Evolutionary conservation across 1,140 invertebrate species (phyloP).

Genomic region (Zaprionus taronus): DNA sequence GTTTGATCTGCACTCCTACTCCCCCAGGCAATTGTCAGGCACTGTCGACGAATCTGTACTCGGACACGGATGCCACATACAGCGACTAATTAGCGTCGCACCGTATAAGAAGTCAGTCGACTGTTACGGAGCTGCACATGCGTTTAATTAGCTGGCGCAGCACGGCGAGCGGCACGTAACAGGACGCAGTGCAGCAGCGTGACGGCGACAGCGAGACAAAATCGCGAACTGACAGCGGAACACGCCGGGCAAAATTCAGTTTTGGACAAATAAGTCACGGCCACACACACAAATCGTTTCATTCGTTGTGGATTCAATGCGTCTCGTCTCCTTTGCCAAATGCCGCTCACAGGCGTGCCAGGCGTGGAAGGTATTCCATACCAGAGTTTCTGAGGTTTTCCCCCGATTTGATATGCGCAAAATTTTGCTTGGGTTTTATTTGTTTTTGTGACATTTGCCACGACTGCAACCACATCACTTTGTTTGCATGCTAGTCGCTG

Average conservation of each 20-base stretch:
- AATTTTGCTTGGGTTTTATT: slow-evolving; percentile 1
- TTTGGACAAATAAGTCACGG: slow-evolving; percentile 2
- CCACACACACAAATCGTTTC: not conserved
- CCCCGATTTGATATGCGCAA: not conserved
- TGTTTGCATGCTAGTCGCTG: slow-evolving; percentile 62
- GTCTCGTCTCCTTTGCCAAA: slow-evolving; percentile 1
- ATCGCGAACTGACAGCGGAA: not conserved
- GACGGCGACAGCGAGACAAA: not conserved
- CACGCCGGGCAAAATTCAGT: not conserved
- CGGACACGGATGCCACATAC: slow-evolving; percentile 26
- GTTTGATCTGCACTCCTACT: slow-evolving; percentile 65
- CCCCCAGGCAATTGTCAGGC: slow-evolving; percentile 56
- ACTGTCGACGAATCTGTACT: slow-evolving; percentile 32
- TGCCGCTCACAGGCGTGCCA: not conserved
- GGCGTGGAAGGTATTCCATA: not conserved
- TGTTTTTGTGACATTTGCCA: slow-evolving; percentile 31
- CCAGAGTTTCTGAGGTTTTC: not conserved
- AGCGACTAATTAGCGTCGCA: slow-evolving; percentile 66
- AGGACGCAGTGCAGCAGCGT: slow-evolving; percentile 1
- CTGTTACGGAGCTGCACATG: slow-evolving; percentile 52
- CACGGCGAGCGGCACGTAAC: not conserved
- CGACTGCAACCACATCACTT: slow-evolving; percentile 32
- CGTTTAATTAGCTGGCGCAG: slow-evolving; percentile 63
- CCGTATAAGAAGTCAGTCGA: slow-evolving; percentile 16
- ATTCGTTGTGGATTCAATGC: not conserved